phyloP scores from a whole-genome alignment of 1,140 invertebrate species.

The Glossosoma conforme region DNA sequence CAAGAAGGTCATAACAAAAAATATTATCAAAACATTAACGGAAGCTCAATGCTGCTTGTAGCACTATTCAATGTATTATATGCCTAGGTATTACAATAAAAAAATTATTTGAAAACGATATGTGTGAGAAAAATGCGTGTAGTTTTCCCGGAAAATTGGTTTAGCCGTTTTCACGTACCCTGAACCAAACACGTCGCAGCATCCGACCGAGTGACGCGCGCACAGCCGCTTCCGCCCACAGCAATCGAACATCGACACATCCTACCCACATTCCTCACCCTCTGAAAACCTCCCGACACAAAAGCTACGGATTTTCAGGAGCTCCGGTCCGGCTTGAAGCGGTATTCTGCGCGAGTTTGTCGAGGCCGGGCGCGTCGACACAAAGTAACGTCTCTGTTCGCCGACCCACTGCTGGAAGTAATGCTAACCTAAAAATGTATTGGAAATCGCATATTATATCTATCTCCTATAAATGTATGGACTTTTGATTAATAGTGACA shows the following conservation, averaged over 20 bases:
- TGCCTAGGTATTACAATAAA: not conserved
- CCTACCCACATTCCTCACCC: not conserved
- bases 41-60: not conserved
- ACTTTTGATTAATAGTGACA: too few species aligned
- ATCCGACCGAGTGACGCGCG: slow-evolving; percentile 9
- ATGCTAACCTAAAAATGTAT: too few species aligned
- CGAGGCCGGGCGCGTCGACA: too few species aligned
- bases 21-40: not conserved
- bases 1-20: not conserved
- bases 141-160: slow-evolving; percentile 4
- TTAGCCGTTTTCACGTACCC: slow-evolving; percentile 5
- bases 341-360: too few species aligned
- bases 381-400: too few species aligned
- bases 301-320: too few species aligned
- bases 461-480: too few species aligned
- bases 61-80: not conserved
- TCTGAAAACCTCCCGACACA: too few species aligned
- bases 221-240: slow-evolving; percentile 7
- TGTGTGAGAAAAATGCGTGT: not conserved
- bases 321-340: too few species aligned
- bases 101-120: not conserved
- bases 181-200: slow-evolving; percentile 11
- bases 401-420: too few species aligned
- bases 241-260: slow-evolving; percentile 1
- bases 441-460: too few species aligned